Evolutionary conservation across 1,140 invertebrate genomes (phyloP).

Genomic region (Stegodyphus dumicola): DNA sequence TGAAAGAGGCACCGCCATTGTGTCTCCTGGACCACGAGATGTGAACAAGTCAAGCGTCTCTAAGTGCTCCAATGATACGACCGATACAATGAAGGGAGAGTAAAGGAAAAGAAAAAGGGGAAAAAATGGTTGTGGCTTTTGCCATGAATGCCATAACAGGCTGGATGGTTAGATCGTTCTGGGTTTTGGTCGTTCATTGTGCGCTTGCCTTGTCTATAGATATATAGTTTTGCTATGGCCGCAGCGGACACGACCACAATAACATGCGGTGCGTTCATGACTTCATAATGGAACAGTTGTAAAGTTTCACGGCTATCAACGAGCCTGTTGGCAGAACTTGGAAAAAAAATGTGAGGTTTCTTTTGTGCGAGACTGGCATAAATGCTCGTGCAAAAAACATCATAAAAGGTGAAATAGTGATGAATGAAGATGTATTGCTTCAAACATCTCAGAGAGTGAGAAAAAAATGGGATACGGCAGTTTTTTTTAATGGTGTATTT

Average conservation of each 20-base stretch:
- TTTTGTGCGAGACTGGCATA: neutral
- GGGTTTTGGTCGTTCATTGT: conserved; percentile 16
- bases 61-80: conserved; percentile 52
- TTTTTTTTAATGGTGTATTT: conserved; percentile 28
- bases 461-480: conserved; percentile 8
- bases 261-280: conserved; percentile 40
- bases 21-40: neutral
- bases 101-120: conserved; percentile 8
- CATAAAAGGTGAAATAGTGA: conserved; percentile 27
- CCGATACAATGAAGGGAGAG: neutral
- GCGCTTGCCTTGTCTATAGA: conserved; percentile 24
- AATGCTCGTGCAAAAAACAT: conserved; percentile 25
- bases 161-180: neutral
- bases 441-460: neutral
- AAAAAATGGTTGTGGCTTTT: conserved; percentile 51
- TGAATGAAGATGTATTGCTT: conserved; percentile 55
- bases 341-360: conserved; percentile 16
- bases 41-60: conserved; percentile 46
- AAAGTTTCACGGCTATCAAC: conserved; percentile 44
- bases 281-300: conserved; percentile 53
- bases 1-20: conserved; percentile 34
- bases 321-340: neutral
- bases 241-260: conserved; percentile 36
- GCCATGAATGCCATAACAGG: conserved; percentile 28
- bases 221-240: conserved; percentile 54